Evolutionary conservation across 2,113 vertebrate genomes (phyloP).

Genomic region (Corythornis vintsioides): DNA sequence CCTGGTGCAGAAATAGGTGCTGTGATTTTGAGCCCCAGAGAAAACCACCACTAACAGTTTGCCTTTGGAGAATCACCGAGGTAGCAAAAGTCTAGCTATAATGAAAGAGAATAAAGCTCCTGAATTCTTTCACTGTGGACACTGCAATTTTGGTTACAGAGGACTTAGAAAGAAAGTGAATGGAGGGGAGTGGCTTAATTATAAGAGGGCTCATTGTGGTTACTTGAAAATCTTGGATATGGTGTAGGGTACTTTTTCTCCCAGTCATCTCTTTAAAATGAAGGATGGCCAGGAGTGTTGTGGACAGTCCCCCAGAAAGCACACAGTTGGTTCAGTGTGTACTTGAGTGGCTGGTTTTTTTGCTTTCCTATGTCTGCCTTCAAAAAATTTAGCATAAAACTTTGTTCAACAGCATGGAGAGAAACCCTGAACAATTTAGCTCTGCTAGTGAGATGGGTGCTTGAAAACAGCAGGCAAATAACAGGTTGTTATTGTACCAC

Average conservation of each 20-base stretch:
- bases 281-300: neutral
- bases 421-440: neutral
- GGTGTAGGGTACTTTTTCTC: neutral
- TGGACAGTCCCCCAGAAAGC: neutral
- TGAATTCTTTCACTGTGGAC: neutral
- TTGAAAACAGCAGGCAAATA: neutral
- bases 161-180: constrained; percentile 39
- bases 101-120: constrained; percentile 35
- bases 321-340: neutral
- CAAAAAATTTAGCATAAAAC: neutral
- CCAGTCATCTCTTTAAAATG: neutral
- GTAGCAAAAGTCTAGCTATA: neutral
- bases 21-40: neutral
- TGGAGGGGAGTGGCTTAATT: constrained; percentile 35
- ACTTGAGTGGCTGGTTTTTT: neutral
- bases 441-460: neutral
- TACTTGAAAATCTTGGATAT: neutral
- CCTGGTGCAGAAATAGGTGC: constrained; percentile 2
- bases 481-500: neutral
- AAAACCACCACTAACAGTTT: neutral
- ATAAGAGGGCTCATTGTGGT: neutral
- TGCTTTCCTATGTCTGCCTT: neutral
- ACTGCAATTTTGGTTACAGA: constrained; percentile 40
- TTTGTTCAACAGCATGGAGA: neutral
- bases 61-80: neutral